Base-by-base conservation (phyloP, 2,113 vertebrate genomes). In the Hippocampus zosterae region DNA sequence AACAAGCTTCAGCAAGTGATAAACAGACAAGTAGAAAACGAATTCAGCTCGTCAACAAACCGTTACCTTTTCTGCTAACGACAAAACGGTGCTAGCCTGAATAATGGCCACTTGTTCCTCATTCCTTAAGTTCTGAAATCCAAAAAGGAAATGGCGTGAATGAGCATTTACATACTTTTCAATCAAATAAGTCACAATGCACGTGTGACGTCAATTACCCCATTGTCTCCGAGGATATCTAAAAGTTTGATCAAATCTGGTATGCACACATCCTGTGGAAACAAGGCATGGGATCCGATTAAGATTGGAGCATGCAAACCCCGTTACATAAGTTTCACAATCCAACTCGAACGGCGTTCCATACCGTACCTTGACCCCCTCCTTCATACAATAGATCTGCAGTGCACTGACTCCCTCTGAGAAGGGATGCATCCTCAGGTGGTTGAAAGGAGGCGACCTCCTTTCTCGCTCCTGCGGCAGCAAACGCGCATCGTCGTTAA, bases 21-120 rank as follows among this genome's bases (percentile, higher is more conserved):
- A 4, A 16, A 19, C 52, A 69, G 18, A 15, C 29, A 15, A 37
- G 10, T 9, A 15, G 2, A 1, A 55, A 68, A 37, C 19, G 3
- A 12, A 53, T 19, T 19, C 3, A 0, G 19, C 29, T 57, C 7
- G 3, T 44, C 19, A n/a, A 57, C 21, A 63, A 41, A 40, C 18
- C 75, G 33, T 72, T 91, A 99, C 97, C 96, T 99, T 99, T 84
- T 99, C 97, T 71, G 97, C 97, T 61, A 99, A 89, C 18, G 97
- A 99, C 71, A 99, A 87, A 33, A 99, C 97, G 0, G 97, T 99
- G 82, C 97, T 98, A 42, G 97, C 97, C 86, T 99, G 97, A 85
- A 99, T 99, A 73, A 99, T 98, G 70, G 97, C 97, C 77, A 99
- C 97, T 87, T 99, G 97, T 65, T 99, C 97, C 89, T 99, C 97